Conservation (phyloP, 2,888 invertebrate genomes). For the Lucinisca nassula region DNA sequence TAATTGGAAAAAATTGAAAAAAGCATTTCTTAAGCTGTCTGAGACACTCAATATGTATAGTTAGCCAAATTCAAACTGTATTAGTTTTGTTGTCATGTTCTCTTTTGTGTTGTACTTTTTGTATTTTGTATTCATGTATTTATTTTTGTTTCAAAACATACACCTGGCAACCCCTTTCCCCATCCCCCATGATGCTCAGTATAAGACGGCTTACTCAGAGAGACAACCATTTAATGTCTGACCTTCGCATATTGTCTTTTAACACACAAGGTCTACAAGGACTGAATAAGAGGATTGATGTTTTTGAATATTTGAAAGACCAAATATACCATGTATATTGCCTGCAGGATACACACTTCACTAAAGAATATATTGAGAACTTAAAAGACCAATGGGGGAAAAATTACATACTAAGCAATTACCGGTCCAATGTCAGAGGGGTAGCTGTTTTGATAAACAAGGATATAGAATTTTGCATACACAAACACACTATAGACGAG, state of each 20-base stretch:
- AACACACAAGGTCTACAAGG: constrained; percentile 13
- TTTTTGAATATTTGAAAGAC: neutral
- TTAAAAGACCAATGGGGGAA: constrained; percentile 7
- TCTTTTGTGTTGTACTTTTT: too few species aligned
- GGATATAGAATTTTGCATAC: neutral
- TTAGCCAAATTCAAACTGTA: too few species aligned
- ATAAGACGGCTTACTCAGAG: too few species aligned
- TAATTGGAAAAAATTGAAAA: too few species aligned
- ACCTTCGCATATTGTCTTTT: neutral
- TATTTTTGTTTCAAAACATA: too few species aligned
- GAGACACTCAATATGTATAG: too few species aligned
- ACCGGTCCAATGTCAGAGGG: neutral
- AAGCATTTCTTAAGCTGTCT: too few species aligned
- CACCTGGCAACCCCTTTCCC: too few species aligned
- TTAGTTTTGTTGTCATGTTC: too few species aligned
- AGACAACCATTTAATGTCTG: too few species aligned
- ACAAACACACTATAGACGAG: neutral
- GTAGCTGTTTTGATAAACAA: constrained; percentile 18
- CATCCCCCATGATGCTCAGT: too few species aligned
- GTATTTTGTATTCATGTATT: too few species aligned
- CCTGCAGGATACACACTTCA: constrained; percentile 24
- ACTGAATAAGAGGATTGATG: neutral
- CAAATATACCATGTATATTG: constrained; percentile 6
- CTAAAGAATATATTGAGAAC: neutral
- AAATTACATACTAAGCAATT: neutral